Base-by-base conservation (phyloP, 2,888 invertebrate genomes). In the Hofmannophila pseudospretella region DNA sequence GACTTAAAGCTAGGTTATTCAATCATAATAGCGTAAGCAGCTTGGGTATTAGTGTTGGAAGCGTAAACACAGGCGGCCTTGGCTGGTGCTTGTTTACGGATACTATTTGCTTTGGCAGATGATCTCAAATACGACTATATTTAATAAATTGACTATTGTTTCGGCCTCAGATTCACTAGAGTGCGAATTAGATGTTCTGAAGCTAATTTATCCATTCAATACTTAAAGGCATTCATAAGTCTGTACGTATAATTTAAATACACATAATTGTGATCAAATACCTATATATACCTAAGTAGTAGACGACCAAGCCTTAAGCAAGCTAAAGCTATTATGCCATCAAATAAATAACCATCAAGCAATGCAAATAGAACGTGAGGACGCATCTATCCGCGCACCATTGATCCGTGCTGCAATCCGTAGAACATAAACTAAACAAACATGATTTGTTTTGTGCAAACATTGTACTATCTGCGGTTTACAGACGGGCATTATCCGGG, bases 291-390 rank as follows among this genome's bases (percentile, higher is more conserved):
- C n/a, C n/a, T n/a, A n/a, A n/a, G n/a, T n/a, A n/a, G n/a, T 16
- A 16, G 16, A 16, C 16, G 16, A 5, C 16, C 16, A 16, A 4
- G 16, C 16, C 16, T 16, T n/a, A n/a, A n/a, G 16, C 5, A 3
- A 16, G 3, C 3, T 16, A 16, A 8, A 22, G 12, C 19, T 23
- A 27, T 36, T 36, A 30, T 27, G 25, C 26, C 36, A 36, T 37
- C 54, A 58, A 51, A 45, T 39, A 50, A 51, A 49, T 39, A 56
- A 50, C 60, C 60, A 70, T 63, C 62, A 62, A 55, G 48, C 52
- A 67, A 70, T 62, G 59, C 67, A 79, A 77, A 84, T 62, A 75
- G 63, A 65, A 84, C 79, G 81, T 80, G 84, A 78, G 75, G 69
- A 58, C 62, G 70, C 74, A 74, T 70, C 64, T 57, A 63, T 58